These are phyloP conservation scores for Synergus itoensis DNA, from an alignment of 2,888 invertebrate genomes.

Conservation along the genomic window DNA sequence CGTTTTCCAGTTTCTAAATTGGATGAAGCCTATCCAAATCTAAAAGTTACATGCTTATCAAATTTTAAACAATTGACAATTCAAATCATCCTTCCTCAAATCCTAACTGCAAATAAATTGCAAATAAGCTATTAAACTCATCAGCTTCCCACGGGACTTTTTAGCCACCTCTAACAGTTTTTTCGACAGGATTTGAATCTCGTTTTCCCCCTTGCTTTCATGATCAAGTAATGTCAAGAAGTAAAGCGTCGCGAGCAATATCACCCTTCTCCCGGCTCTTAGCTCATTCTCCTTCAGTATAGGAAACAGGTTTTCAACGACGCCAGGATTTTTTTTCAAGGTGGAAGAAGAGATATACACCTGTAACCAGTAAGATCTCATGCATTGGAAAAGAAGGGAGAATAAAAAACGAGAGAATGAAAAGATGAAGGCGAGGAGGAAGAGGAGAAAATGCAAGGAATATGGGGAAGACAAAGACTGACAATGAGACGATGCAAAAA, in stretches of 20 bases:
- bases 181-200: slow-evolving; percentile 24
- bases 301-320: slow-evolving; percentile 62
- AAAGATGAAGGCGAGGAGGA: slow-evolving; percentile 45
- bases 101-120: background rate
- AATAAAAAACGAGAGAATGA: slow-evolving; percentile 56
- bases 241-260: slow-evolving; percentile 5
- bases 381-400: slow-evolving; percentile 53
- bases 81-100: background rate
- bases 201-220: slow-evolving; percentile 17
- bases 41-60: too few species aligned
- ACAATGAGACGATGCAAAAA: slow-evolving; percentile 42
- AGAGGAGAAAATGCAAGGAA: slow-evolving; percentile 46
- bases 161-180: background rate
- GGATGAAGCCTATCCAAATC: background rate
- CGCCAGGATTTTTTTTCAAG: slow-evolving; percentile 34
- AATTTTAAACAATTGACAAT: too few species aligned
- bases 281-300: slow-evolving; percentile 31
- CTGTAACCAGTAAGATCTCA: slow-evolving; percentile 38
- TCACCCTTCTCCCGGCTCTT: slow-evolving; percentile 10
- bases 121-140: background rate
- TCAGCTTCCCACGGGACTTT: background rate
- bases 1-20: background rate
- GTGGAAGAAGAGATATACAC: slow-evolving; percentile 39
- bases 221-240: slow-evolving; percentile 33
- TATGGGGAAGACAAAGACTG: slow-evolving; percentile 45